These are phyloP conservation scores for Sylvicola cinctus DNA, from an alignment of 2,888 invertebrate genomes.

Conservation along the genomic window DNA sequence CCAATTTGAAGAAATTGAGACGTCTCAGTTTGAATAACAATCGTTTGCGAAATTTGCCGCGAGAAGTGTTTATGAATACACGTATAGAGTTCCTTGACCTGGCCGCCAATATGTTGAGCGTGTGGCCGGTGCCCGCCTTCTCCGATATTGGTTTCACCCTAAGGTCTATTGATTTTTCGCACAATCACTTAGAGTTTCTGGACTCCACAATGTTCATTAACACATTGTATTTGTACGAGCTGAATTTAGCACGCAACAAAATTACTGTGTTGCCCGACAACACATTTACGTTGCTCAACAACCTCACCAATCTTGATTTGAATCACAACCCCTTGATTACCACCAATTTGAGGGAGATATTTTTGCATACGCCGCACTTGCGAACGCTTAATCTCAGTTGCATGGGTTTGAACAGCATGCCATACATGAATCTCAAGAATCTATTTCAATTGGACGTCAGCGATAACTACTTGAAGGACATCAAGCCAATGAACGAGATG, in stretches of 20 bases:
- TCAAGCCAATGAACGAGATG: constrained; percentile 50
- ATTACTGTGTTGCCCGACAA: constrained; percentile 72
- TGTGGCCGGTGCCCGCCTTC: constrained; percentile 60
- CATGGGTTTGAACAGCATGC: constrained; percentile 57
- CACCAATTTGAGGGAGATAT: constrained; percentile 69
- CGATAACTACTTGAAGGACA: constrained; percentile 48
- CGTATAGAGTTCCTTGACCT: constrained; percentile 62
- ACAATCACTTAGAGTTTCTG: constrained; percentile 65
- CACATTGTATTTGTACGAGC: constrained; percentile 53
- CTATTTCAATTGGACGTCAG: constrained; percentile 63
- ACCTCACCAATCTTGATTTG: constrained; percentile 57
- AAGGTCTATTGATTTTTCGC: constrained; percentile 53
- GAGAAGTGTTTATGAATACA: constrained; percentile 61
- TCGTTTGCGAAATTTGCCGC: constrained; percentile 47
- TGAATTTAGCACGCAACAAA: constrained; percentile 62
- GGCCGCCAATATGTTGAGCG: constrained; percentile 52
- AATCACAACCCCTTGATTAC: constrained; percentile 62
- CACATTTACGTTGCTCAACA: constrained; percentile 63
- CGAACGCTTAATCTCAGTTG: constrained; percentile 55
- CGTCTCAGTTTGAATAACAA: constrained; percentile 54
- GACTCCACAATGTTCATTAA: constrained; percentile 74
- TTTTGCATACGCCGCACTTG: constrained; percentile 55
- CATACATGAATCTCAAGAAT: constrained; percentile 24
- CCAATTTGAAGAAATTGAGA: constrained; percentile 49
- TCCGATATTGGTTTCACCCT: constrained; percentile 61